Percentiles rank a stretch among this genome's conserved stretches.
These are phyloP conservation scores for Onychostruthus taczanowskii DNA, from an alignment of 2,113 vertebrate species.

Conservation along the genomic window DNA sequence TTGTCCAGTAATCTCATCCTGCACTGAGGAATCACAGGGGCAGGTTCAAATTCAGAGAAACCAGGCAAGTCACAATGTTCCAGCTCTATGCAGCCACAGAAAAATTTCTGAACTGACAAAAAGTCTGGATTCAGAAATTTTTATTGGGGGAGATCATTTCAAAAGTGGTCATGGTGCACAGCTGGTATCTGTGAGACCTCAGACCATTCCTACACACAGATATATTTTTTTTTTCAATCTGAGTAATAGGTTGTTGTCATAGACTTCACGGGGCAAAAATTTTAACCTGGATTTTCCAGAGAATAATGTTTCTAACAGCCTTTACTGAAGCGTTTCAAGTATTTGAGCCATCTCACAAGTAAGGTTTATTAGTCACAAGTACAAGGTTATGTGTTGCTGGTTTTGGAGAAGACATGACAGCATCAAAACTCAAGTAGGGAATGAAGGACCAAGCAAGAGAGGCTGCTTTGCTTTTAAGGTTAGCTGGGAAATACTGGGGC, in stretches of 20 bases:
- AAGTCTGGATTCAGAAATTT: background rate
- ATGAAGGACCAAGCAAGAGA: accelerated
- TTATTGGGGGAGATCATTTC: background rate
- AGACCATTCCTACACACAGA: background rate
- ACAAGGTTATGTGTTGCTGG: background rate
- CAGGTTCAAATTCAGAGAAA: background rate
- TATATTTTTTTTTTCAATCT: background rate
- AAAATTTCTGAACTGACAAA: background rate
- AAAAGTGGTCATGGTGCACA: background rate
- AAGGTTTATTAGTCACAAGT: background rate
- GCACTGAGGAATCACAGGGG: background rate
- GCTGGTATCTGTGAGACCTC: background rate
- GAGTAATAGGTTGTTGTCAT: background rate
- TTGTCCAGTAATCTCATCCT: background rate
- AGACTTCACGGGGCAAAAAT: background rate
- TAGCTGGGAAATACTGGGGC: background rate
- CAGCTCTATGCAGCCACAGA: background rate
- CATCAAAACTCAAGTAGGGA: background rate
- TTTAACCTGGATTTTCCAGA: background rate
- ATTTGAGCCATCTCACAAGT: background rate
- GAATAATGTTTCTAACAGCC: background rate
- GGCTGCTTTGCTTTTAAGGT: background rate
- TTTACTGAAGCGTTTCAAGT: background rate
- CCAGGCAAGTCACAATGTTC: background rate
- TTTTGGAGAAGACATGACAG: background rate